Evolutionary conservation across 2,888 invertebrate genomes (phyloP).

Genomic region (Meiosimyza platycephala): DNA sequence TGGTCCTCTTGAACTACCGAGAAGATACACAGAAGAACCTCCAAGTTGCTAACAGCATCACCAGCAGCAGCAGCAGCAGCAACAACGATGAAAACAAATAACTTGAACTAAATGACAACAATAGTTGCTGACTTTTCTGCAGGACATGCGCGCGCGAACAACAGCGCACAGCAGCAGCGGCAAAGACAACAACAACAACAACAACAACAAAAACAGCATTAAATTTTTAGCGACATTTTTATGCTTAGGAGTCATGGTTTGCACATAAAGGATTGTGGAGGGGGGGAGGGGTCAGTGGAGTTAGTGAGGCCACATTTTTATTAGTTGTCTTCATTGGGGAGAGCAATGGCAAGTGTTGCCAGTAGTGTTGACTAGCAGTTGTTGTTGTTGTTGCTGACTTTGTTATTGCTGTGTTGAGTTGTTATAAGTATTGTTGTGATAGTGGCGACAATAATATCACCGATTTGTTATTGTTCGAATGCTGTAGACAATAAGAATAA

Average conservation of each 20-base stretch:
- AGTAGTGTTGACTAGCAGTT: background rate
- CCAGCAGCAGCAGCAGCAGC: conserved; percentile 35
- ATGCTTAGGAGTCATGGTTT: too few species aligned
- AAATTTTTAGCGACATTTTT: too few species aligned
- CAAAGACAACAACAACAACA: conserved; percentile 21
- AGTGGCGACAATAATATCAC: conserved; percentile 57
- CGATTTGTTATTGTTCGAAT: conserved; percentile 18
- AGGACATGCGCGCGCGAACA: conserved; percentile 42
- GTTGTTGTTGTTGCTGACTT: conserved; percentile 31
- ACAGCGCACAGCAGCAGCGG: conserved; percentile 6
- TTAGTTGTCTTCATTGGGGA: conserved; percentile 14
- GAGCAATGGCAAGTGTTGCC: too few species aligned
- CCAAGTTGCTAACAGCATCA: conserved; percentile 29
- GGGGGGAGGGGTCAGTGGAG: too few species aligned
- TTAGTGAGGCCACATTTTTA: background rate
- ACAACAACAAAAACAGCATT: background rate
- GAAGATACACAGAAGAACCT: conserved; percentile 20
- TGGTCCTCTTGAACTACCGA: conserved; percentile 12
- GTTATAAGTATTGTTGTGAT: conserved; percentile 55
- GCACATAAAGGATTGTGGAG: too few species aligned
- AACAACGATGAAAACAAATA: conserved; percentile 27
- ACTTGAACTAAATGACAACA: conserved; percentile 22
- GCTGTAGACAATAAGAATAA: background rate
- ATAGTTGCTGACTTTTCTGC: conserved; percentile 28
- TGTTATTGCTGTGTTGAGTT: conserved; percentile 44